Evolutionary conservation across 2,888 invertebrate species (phyloP).

Genomic region (Chymomyza amoena): DNA sequence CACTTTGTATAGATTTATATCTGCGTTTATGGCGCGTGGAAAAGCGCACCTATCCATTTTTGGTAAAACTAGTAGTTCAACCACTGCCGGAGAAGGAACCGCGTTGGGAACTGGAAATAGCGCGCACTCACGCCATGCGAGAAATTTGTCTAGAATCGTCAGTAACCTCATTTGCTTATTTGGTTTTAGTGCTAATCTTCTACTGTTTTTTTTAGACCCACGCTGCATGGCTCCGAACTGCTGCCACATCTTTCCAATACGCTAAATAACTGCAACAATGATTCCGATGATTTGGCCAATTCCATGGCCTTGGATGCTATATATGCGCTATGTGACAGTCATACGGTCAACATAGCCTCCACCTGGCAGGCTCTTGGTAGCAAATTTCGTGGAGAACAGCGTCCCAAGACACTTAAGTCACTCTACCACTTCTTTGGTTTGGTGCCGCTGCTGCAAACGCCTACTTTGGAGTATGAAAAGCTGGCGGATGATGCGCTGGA

Average conservation of each 20-base stretch:
- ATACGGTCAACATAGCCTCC: slow-evolving; percentile 86
- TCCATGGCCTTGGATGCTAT: slow-evolving; percentile 86
- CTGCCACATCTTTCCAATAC: slow-evolving; percentile 86
- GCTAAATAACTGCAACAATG: slow-evolving; percentile 83
- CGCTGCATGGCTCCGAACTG: slow-evolving; percentile 87
- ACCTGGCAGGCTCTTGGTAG: slow-evolving; percentile 87
- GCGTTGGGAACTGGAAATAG: slow-evolving; percentile 83
- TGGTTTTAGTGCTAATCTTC: not conserved
- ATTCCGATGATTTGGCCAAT: slow-evolving; percentile 80
- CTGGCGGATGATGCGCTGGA: slow-evolving; percentile 81
- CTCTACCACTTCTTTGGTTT: slow-evolving; percentile 85
- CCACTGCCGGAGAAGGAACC: slow-evolving; percentile 75
- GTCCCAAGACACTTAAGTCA: slow-evolving; percentile 80
- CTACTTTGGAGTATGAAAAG: slow-evolving; percentile 82
- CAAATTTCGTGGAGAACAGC: slow-evolving; percentile 83
- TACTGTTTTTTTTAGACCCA: slow-evolving; percentile 80
- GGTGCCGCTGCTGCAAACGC: slow-evolving; percentile 83
- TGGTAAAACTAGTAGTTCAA: slow-evolving; percentile 82
- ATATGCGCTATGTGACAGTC: slow-evolving; percentile 84
- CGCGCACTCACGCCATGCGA: slow-evolving; percentile 83
- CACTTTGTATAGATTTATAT: slow-evolving; percentile 83
- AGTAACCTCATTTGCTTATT: slow-evolving; percentile 1
- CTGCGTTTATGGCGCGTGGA: slow-evolving; percentile 85
- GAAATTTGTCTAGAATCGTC: slow-evolving; percentile 85
- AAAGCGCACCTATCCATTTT: slow-evolving; percentile 84